Evolutionary conservation across 1,140 invertebrate species (phyloP).

Genomic region (Apolygus lucorum): DNA sequence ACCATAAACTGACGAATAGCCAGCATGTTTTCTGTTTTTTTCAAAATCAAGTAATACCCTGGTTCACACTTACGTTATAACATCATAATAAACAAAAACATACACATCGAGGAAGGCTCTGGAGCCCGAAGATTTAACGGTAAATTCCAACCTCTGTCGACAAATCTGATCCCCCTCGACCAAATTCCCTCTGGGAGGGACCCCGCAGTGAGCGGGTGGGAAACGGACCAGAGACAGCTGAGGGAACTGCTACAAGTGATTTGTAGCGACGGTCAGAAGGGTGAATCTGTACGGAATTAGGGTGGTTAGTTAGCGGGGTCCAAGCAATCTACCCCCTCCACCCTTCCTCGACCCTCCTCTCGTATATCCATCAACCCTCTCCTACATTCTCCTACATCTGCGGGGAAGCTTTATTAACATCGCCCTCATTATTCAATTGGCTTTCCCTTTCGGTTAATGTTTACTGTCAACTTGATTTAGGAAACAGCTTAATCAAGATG

Average conservation of each 20-base stretch:
- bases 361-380: slow-evolving; percentile 8
- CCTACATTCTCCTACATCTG: neutral
- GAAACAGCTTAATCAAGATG: slow-evolving; percentile 9
- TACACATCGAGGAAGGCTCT: too few relatives aligned
- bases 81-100: too few relatives aligned
- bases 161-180: neutral
- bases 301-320: slow-evolving; percentile 9
- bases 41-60: too few relatives aligned
- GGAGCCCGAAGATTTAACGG: too few relatives aligned
- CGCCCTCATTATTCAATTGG: slow-evolving; percentile 14
- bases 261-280: slow-evolving; percentile 14
- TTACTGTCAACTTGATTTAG: slow-evolving; percentile 13
- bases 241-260: neutral
- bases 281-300: slow-evolving; percentile 15
- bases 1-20: too few relatives aligned
- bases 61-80: too few relatives aligned
- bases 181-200: neutral
- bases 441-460: slow-evolving; percentile 10
- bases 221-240: neutral
- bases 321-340: neutral
- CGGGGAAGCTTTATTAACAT: slow-evolving; percentile 17
- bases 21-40: too few relatives aligned
- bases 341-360: neutral
- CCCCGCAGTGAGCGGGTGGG: neutral
- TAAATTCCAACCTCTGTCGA: slow-evolving; percentile 4